Conservation (phyloP, 2,797 vertebrate genomes). For the Luscinia megarhynchos region DNA sequence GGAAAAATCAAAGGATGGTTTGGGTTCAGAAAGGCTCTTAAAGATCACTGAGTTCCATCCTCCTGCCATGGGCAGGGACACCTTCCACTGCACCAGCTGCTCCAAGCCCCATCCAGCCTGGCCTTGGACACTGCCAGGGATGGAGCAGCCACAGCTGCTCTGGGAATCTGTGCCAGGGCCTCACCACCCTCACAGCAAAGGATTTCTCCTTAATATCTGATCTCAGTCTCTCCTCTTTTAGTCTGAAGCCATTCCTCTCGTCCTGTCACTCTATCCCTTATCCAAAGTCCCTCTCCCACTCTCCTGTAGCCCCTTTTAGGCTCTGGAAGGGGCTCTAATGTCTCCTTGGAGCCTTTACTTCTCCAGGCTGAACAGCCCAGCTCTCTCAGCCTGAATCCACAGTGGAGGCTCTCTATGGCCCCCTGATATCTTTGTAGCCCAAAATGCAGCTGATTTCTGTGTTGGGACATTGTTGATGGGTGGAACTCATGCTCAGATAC, state of each 20-base stretch:
- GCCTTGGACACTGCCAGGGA: neutral
- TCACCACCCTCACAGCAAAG: neutral
- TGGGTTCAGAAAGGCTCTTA: neutral
- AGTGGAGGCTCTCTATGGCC: neutral
- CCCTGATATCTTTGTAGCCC: fast-evolving
- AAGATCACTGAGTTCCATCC: neutral
- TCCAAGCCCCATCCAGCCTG: neutral
- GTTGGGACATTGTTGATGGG: neutral
- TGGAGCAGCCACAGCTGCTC: neutral
- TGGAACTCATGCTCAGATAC: neutral
- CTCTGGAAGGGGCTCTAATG: neutral
- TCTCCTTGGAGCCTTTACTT: neutral
- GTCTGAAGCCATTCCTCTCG: neutral
- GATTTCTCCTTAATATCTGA: neutral
- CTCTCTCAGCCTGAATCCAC: neutral
- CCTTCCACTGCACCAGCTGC: fast-evolving
- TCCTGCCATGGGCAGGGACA: neutral
- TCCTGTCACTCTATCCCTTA: neutral
- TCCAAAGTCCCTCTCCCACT: neutral
- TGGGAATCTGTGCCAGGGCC: neutral
- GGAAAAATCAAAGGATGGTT: neutral
- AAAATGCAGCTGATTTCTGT: neutral
- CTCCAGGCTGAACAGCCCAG: neutral
- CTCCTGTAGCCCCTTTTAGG: neutral
- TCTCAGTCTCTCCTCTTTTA: neutral